Base-by-base conservation (phyloP, 2,888 invertebrate genomes). In the Drosophila siamana region DNA sequence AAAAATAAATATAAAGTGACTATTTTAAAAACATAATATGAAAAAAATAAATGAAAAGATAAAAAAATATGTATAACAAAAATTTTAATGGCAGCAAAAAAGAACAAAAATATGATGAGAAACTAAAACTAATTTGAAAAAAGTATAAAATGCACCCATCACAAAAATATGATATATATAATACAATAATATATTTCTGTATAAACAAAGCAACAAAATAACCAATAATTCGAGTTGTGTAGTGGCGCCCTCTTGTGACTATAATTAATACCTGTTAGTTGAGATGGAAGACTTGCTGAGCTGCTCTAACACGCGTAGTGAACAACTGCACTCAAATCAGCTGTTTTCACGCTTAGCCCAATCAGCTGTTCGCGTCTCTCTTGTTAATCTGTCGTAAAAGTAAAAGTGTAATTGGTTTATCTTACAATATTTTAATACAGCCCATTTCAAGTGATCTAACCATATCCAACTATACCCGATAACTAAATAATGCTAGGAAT, bases 21-120 rank as follows among this genome's bases (percentile, higher is more conserved):
- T n/a, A n/a, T n/a, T n/a, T n/a, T 68, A 60, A 60, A 67, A 59
- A 50, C 67, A 60, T 57, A 28, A 28, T 28, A 28, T n/a, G n/a
- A 3, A 30, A 30, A n/a, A n/a, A n/a, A n/a, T n/a, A n/a, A n/a
- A n/a, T n/a, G n/a, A n/a, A n/a, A n/a, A n/a, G n/a, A n/a, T n/a
- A n/a, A n/a, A n/a, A n/a, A n/a, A n/a, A n/a, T n/a, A n/a, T n/a
- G n/a, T n/a, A n/a, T n/a, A n/a, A n/a, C n/a, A n/a, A n/a, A n/a
- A n/a, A n/a, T n/a, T n/a, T n/a, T n/a, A n/a, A n/a, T n/a, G n/a
- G n/a, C n/a, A n/a, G n/a, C n/a, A n/a, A n/a, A n/a, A n/a, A n/a
- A n/a, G n/a, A n/a, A n/a, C n/a, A n/a, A n/a, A n/a, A n/a, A n/a
- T n/a, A n/a, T n/a, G n/a, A n/a, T n/a, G n/a, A n/a, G n/a, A n/a